Evolutionary conservation across 2,113 vertebrate genomes (phyloP), one percentile per base, ranked within the genome.

Genomic region (Tetraodon nigroviridis): DNA sequence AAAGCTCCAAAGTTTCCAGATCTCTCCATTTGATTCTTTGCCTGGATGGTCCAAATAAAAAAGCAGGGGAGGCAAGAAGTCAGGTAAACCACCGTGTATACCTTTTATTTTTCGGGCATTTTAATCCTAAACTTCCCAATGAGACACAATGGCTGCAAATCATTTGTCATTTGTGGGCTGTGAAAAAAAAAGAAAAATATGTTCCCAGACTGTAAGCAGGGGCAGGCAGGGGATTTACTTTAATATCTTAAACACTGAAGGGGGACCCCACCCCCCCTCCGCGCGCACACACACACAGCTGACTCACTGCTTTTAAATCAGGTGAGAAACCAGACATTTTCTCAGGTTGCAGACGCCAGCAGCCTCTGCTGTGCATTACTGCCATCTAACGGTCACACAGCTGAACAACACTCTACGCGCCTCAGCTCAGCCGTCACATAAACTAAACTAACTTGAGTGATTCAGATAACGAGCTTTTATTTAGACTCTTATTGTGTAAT

Each of bases 321-420:
- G 49, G 56, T 40, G 4, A 48, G 57, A 32, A 69, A 46, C 27
- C 59, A 62, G 64, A 68, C 57, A 14, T 21, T 59, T 40, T 55
- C 32, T 52, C 66, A 48, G 49, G 71, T 50, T 71, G 59, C 47
- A 72, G 10, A 19, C 21, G 50, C 44, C 32, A 2, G 22, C 46
- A 1, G 51, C 17, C 75, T 83, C 51, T 37, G 79, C 69, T 86
- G 80, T 87, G 78, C 84, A 84, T 89, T 83, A 90, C 84, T 89
- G 90, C 90, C 90, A 90, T 87, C 90, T 90, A 84, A 86, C 90
- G 90, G 88, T 60, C 63, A 72, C 37, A 4, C 12, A 67, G 55
- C 19, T 21, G 45, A 24, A 54, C 48, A 70, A 51, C 64, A 76
- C 14, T 16, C 12, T 24, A 22, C 37, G 20, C 19, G 13, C 19